Conservation (phyloP, 1,140 invertebrate species). For the Drosophila teissieri region DNA sequence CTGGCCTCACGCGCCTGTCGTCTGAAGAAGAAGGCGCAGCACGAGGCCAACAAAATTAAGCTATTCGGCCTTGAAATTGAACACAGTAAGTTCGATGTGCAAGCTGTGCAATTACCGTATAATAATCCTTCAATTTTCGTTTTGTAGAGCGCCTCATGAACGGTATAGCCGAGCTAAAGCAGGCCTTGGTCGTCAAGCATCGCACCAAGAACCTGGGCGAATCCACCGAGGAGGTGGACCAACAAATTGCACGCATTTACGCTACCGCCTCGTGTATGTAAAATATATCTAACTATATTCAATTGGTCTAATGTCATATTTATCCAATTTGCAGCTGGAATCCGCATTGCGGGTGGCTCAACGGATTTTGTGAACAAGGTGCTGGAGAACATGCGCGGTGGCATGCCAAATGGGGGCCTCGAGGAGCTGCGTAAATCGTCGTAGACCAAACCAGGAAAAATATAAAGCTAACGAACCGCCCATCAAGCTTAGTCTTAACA, state of each 20-base stretch:
- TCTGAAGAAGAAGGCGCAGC: conserved; percentile 97
- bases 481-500: conserved; percentile 64
- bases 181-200: conserved; percentile 86
- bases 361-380: conserved; percentile 95
- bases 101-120: neutral
- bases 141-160: conserved; percentile 88
- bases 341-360: conserved; percentile 91
- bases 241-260: conserved; percentile 88
- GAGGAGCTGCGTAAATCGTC: conserved; percentile 86
- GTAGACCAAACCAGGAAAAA: conserved; percentile 47
- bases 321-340: conserved; percentile 85
- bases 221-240: conserved; percentile 87
- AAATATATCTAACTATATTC: neutral
- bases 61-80: conserved; percentile 96
- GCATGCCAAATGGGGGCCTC: conserved; percentile 88
- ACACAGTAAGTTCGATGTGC: conserved; percentile 90
- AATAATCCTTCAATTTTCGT: conserved; percentile 12
- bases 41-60: conserved; percentile 98
- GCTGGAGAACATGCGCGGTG: conserved; percentile 90
- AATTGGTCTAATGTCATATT: conserved; percentile 2
- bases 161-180: conserved; percentile 89
- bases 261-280: conserved; percentile 88
- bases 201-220: conserved; percentile 87
- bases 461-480: conserved; percentile 61
- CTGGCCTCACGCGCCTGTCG: conserved; percentile 97